Base-by-base conservation (phyloP, 2,888 invertebrate genomes). In the Dexiosoma caninum region DNA sequence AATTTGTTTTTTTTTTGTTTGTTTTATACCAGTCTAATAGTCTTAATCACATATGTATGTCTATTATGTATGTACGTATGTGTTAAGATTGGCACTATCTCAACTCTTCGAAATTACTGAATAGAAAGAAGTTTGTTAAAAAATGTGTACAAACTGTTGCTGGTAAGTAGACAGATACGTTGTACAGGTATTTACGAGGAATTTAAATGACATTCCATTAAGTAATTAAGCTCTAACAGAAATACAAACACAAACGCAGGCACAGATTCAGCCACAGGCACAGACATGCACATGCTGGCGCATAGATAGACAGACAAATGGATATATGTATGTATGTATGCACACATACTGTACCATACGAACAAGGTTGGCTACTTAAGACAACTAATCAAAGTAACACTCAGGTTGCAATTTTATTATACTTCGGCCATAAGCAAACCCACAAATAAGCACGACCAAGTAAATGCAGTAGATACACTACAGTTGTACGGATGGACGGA, bases 141-240 rank as follows among this genome's bases (percentile, higher is more conserved):
- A 16, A 35, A 7, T 32, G 16, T 55, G 32, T n/a, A 35, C 16
- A 30, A 32, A 32, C 32, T n/a, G 32, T 35, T 60, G 23, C 49
- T 14, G 21, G 19, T 30, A 67, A 67, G 59, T 51, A 49, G 57
- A 55, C 35, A 46, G 37, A 23, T 42, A 62, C 19, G 42, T 64
- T 57, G 69, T 69, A 35, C 55, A 66, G 59, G 53, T 59, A 80
- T 80, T 75, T 75, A 37, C 21, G 23, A 66, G 66, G 66, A 75
- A 80, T 75, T 75, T 62, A 70, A 80, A 75, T 80, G 75, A 71
- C 79, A 80, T 75, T 80, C 75, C 79, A 80, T 80, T 80, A 64
- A 80, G 75, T 75, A 66, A 80, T 75, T 75, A 80, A 80, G 66
- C 70, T 75, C 16, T 12, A 67, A 46, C 32, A 21, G 30, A 46